These are phyloP conservation scores for Lophochroa leadbeateri DNA, from an alignment of 2,113 vertebrate species.

Conservation along the genomic window DNA sequence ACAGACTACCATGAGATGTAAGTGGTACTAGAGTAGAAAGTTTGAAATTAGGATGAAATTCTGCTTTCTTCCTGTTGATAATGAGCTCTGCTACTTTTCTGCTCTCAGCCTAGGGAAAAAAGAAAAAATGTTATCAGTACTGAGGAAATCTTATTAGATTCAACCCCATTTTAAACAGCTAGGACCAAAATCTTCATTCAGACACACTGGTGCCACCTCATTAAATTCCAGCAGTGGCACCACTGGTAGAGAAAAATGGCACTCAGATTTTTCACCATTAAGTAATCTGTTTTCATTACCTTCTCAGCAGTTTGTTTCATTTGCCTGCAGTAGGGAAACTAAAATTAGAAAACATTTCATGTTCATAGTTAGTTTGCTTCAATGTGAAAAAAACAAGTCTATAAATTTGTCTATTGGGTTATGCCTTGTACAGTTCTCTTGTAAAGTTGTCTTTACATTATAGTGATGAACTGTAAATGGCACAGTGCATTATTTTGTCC, in stretches of 20 bases:
- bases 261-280: conserved; percentile 43
- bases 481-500: conserved; percentile 52
- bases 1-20: neutral
- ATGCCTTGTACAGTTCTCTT: conserved; percentile 40
- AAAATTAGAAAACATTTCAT: conserved; percentile 63
- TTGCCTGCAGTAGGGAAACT: conserved; percentile 56
- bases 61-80: neutral
- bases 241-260: conserved; percentile 38
- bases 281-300: conserved; percentile 68
- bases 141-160: conserved; percentile 9
- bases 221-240: conserved; percentile 65
- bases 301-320: conserved; percentile 66
- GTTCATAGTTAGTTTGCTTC: conserved; percentile 57
- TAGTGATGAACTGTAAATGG: conserved; percentile 66
- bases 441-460: conserved; percentile 43
- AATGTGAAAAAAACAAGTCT: conserved; percentile 53
- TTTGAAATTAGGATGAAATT: neutral
- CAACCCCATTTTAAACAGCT: conserved; percentile 33
- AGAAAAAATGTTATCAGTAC: neutral
- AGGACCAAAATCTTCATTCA: conserved; percentile 33
- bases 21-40: neutral
- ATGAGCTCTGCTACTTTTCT: neutral
- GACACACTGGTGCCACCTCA: conserved; percentile 31
- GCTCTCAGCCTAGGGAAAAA: neutral
- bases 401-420: conserved; percentile 65